phyloP scores from a whole-genome alignment of 92 coral and sea anemone species.

The Galaxea fascicularis region DNA sequence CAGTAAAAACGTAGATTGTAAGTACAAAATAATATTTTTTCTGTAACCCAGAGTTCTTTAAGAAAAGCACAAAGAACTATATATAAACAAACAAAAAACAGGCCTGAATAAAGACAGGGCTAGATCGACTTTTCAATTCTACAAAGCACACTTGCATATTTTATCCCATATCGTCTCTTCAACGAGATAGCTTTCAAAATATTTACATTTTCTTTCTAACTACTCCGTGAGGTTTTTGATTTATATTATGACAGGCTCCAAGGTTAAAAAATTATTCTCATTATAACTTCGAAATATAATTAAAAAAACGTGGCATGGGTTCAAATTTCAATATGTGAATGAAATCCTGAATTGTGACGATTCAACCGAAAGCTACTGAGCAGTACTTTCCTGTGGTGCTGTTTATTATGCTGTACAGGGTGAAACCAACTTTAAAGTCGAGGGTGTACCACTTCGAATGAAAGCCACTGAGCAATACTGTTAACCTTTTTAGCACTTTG shows the following conservation, averaged over 20 bases:
- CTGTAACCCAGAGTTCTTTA: too few species aligned
- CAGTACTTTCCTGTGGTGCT: not conserved
- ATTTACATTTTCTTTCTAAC: constrained; percentile 16
- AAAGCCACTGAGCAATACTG: too few species aligned
- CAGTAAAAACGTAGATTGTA: too few species aligned
- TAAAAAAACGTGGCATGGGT: not conserved
- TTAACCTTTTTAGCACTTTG: too few species aligned
- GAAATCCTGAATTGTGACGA: not conserved
- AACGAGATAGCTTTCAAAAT: constrained; percentile 11
- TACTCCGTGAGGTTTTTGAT: not conserved
- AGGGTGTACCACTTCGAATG: too few species aligned
- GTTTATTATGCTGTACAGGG: too few species aligned
- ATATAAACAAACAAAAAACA: not conserved
- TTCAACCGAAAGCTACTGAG: not conserved
- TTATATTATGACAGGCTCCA: constrained; percentile 40
- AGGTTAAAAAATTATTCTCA: not conserved
- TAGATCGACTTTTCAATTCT: not conserved
- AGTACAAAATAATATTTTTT: too few species aligned
- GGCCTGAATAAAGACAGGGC: not conserved
- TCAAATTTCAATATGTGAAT: not conserved
- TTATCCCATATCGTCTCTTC: not conserved
- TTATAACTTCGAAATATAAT: constrained; percentile 34
- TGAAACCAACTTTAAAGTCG: too few species aligned
- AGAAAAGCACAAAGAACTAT: too few species aligned
- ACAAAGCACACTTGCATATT: not conserved